Evolutionary conservation across 1,140 invertebrate genomes (phyloP).

Genomic region (Bacillus rossius): DNA sequence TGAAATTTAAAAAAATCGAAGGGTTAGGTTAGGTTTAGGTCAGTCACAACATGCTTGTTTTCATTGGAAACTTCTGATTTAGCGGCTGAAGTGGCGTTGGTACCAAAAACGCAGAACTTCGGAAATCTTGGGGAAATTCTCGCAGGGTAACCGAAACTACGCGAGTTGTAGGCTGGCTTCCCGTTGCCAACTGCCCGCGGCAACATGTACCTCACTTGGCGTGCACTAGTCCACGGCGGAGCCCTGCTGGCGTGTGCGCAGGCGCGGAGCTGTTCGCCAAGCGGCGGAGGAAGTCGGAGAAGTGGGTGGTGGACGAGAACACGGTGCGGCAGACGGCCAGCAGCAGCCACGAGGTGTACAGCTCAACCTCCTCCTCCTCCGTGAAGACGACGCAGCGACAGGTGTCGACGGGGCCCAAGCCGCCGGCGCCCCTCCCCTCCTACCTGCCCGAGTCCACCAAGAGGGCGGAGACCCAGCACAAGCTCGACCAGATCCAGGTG

Average conservation of each 20-base stretch:
- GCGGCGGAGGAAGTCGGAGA: conserved; percentile 75
- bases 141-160: no score
- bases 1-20: no score
- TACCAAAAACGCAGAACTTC: no score
- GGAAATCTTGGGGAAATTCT: no score
- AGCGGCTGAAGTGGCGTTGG: no score
- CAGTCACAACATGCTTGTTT: no score
- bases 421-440: conserved; percentile 23
- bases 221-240: no score
- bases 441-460: conserved; percentile 42
- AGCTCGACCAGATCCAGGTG: conserved; percentile 51
- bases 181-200: no score
- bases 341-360: conserved; percentile 37
- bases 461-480: conserved; percentile 45
- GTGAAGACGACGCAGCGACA: conserved; percentile 36
- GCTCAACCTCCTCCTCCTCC: conserved; percentile 35
- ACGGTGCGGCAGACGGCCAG: conserved; percentile 43
- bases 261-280: conserved; percentile 85
- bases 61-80: no score
- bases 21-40: no score
- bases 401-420: conserved; percentile 5
- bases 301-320: conserved; percentile 79
- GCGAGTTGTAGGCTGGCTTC: no score
- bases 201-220: no score
- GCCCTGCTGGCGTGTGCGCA: conserved; percentile 28